Evolutionary conservation across 2,797 vertebrate genomes (phyloP).

Genomic region (Cirrhinus mrigala): DNA sequence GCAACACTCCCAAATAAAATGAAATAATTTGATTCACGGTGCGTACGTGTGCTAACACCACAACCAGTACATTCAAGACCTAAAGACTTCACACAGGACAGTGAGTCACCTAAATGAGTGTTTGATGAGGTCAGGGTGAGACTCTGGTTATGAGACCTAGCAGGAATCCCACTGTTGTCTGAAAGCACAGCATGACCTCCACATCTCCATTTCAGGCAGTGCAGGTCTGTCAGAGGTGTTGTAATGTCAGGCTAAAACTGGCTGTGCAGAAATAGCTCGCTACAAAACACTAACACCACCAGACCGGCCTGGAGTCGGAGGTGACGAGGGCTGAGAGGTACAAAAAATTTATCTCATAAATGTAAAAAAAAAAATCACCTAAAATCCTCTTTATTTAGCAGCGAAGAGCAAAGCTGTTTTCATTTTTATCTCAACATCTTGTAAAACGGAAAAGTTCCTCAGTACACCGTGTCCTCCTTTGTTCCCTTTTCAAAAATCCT

Average conservation of each 20-base stretch:
- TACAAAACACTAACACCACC: neutral
- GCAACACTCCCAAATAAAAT: neutral
- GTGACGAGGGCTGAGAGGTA: constrained; percentile 21
- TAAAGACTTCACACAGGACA: neutral
- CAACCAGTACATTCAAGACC: neutral
- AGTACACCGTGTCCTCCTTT: neutral
- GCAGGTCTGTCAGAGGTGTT: constrained; percentile 30
- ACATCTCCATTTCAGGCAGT: constrained; percentile 30
- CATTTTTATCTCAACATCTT: neutral
- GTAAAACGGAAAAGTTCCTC: neutral
- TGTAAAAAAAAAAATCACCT: constrained; percentile 20
- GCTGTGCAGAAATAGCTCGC: constrained; percentile 23
- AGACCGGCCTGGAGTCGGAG: constrained; percentile 19
- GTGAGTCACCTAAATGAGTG: constrained; percentile 20
- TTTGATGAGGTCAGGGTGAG: constrained; percentile 19
- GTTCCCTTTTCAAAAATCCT: neutral
- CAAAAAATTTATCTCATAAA: neutral
- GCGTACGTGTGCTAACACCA: neutral
- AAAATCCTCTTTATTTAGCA: constrained; percentile 34
- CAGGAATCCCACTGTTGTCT: constrained; percentile 28
- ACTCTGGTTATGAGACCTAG: constrained; percentile 15
- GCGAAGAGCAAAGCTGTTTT: neutral
- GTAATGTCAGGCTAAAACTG: constrained; percentile 39
- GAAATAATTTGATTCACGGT: neutral
- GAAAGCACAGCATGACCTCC: constrained; percentile 17